Evolutionary conservation across 1,140 invertebrate genomes (phyloP).

Genomic region (Tetramorium simillimum): DNA sequence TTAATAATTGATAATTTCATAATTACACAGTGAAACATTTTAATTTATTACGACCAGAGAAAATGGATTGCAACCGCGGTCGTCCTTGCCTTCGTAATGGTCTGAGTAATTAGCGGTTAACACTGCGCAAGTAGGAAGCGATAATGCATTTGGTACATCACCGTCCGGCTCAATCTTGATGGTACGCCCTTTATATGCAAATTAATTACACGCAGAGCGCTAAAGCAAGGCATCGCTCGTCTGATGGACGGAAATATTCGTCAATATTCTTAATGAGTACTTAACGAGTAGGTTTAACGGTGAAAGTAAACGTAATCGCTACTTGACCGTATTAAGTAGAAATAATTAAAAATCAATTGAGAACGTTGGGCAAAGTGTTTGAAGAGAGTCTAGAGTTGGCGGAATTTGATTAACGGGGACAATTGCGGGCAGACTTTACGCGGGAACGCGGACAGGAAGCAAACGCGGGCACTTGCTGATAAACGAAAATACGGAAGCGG

Average conservation of each 20-base stretch:
- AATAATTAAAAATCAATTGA: neutral
- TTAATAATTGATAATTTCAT: neutral
- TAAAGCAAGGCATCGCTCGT: neutral
- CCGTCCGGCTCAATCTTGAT: constrained; percentile 3
- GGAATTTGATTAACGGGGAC: neutral
- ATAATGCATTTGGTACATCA: neutral
- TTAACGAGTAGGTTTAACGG: neutral
- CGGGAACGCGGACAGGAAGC: neutral
- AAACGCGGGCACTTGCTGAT: neutral
- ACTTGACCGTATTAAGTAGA: neutral
- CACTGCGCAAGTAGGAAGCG: constrained; percentile 1
- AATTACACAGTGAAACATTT: neutral
- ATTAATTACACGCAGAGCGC: constrained; percentile 10
- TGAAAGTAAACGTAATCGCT: neutral
- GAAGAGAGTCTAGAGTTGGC: neutral
- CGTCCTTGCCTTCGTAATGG: neutral
- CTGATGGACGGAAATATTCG: neutral
- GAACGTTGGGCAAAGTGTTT: neutral
- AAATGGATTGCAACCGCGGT: neutral
- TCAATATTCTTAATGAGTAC: neutral
- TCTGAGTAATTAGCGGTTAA: constrained; percentile 30
- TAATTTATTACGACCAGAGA: neutral
- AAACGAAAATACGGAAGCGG: neutral
- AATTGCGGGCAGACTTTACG: neutral
- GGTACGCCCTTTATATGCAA: neutral